A percentile compares a stretch with the other conserved stretches of the same genome.
These are phyloP conservation scores for Bambusicola thoracicus DNA, from an alignment of 2,113 vertebrate genomes.

Conservation along the genomic window DNA sequence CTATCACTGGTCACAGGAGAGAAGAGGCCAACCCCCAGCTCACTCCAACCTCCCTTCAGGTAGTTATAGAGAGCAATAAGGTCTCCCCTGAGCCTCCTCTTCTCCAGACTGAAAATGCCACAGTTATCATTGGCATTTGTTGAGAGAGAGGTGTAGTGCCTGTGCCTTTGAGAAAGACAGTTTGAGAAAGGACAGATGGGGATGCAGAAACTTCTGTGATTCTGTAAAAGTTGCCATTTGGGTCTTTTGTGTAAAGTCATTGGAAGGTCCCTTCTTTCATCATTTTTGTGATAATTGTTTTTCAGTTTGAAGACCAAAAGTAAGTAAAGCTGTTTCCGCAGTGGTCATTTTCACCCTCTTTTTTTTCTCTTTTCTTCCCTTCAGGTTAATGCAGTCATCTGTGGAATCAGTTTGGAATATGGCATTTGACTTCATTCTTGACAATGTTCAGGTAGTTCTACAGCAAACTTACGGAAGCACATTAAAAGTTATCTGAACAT, in stretches of 20 bases:
- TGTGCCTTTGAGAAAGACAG: too few relatives aligned
- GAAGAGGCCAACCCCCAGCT: too few relatives aligned
- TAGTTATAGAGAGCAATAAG: too few relatives aligned
- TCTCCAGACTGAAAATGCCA: too few relatives aligned
- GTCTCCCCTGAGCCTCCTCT: too few relatives aligned
- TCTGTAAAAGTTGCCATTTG: not conserved
- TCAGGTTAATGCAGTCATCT: conserved; percentile 95
- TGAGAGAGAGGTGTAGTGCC: not conserved
- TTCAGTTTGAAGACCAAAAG: not conserved
- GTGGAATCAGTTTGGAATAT: conserved; percentile 98
- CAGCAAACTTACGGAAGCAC: conserved; percentile 97
- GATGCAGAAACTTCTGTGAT: not conserved
- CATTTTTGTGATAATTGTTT: not conserved
- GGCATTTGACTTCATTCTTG: conserved; percentile 99
- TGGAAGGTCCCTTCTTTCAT: not conserved
- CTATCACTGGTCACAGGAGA: too few relatives aligned
- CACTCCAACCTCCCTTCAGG: too few relatives aligned
- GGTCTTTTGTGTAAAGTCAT: not conserved
- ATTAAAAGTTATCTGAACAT: conserved; percentile 88
- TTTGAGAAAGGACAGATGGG: not conserved
- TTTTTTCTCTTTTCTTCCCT: not conserved
- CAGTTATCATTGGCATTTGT: not conserved
- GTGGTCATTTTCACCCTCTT: not conserved
- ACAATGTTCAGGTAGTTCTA: conserved; percentile 97
- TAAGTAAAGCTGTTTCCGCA: not conserved